Conservation (phyloP, 2,113 vertebrate species). For the Sapajus apella region DNA sequence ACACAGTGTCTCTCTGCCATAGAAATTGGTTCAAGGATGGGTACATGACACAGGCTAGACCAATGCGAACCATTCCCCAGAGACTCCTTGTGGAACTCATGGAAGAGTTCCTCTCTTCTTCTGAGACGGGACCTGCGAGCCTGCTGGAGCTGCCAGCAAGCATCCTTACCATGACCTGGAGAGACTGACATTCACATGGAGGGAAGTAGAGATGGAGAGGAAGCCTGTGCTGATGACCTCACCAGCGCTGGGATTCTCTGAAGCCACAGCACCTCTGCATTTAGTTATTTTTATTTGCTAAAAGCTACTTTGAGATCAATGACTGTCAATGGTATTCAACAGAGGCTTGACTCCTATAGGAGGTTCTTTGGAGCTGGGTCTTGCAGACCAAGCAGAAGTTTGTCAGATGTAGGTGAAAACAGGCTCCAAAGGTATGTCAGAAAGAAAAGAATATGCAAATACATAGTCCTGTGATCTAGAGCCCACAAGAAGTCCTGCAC, state of each 20-base stretch:
- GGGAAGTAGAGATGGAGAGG: not conserved
- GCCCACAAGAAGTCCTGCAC: fast-evolving
- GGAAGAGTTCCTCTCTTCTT: not conserved
- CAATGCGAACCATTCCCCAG: not conserved
- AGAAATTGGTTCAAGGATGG: not conserved
- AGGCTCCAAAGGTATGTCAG: not conserved
- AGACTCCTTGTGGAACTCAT: not conserved
- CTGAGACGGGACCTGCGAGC: not conserved
- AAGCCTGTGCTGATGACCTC: not conserved
- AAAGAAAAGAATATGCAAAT: not conserved
- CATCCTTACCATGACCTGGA: not conserved
- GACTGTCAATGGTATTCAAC: not conserved
- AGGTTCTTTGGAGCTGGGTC: not conserved
- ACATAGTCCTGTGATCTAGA: not conserved
- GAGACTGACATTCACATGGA: not conserved
- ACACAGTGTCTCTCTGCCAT: not conserved
- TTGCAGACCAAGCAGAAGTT: not conserved
- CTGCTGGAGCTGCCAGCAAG: not conserved
- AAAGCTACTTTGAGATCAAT: not conserved
- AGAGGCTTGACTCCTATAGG: not conserved
- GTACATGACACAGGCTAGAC: not conserved
- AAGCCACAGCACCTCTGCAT: not conserved
- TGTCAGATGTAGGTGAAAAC: not conserved
- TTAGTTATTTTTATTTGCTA: not conserved
- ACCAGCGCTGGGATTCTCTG: not conserved